These are phyloP conservation scores for Myotis davidii DNA, from an alignment of 2,113 vertebrate genomes.

Conservation along the genomic window DNA sequence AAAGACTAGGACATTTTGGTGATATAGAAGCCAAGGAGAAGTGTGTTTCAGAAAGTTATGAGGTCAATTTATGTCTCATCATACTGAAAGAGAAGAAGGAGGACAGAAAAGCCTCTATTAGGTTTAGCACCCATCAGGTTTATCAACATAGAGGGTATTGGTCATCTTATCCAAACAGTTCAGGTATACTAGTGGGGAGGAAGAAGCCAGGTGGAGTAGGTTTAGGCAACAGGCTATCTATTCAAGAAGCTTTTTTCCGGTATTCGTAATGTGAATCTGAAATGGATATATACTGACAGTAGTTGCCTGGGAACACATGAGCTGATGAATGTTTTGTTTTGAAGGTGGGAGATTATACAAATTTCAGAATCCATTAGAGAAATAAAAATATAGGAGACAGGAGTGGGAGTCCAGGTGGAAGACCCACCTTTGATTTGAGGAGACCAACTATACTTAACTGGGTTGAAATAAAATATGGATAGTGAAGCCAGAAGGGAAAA, in stretches of 20 bases:
- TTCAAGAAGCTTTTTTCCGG: not conserved
- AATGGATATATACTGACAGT: not conserved
- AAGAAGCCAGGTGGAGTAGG: not conserved
- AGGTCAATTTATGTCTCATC: not conserved
- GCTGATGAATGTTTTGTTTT: not conserved
- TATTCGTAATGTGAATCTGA: not conserved
- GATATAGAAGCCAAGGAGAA: not conserved
- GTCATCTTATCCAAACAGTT: not conserved
- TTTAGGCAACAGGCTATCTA: not conserved
- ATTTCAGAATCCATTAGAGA: not conserved
- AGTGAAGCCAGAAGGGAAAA: not conserved
- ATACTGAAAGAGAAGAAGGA: not conserved
- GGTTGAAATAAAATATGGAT: not conserved
- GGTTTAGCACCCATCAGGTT: not conserved
- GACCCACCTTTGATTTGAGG: not conserved
- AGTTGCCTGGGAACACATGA: not conserved
- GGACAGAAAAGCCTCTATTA: not conserved
- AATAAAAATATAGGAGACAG: not conserved
- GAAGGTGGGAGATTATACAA: not conserved
- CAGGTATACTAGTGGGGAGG: not conserved
- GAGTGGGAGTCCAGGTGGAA: not conserved
- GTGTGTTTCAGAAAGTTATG: not conserved
- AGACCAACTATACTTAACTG: not conserved
- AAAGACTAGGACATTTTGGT: not conserved
- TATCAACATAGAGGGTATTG: not conserved